phyloP scores from a whole-genome alignment of 2,113 vertebrate species.

The Physeter macrocephalus region DNA sequence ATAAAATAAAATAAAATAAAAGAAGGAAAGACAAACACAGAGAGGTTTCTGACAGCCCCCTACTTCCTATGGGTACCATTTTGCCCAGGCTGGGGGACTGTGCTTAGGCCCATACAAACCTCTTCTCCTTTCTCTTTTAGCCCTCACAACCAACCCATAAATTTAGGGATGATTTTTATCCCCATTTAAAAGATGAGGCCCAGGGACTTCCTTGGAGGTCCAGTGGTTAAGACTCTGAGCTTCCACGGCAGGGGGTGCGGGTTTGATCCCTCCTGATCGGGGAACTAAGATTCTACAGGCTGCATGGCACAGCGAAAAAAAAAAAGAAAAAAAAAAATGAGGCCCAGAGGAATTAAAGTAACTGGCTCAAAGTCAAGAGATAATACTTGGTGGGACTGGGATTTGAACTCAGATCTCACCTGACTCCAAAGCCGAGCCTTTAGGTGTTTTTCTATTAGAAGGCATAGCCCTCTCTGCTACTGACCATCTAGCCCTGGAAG shows the following conservation, averaged over 20 bases:
- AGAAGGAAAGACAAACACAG: too few species aligned
- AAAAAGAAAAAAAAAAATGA: neutral
- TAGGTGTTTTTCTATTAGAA: neutral
- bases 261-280: too few species aligned
- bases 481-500: neutral
- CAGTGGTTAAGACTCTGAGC: too few species aligned
- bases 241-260: too few species aligned
- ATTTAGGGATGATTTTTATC: neutral
- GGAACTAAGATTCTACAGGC: too few species aligned
- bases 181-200: neutral
- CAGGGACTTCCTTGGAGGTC: too few species aligned
- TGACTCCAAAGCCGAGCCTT: neutral
- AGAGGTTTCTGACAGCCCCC: too few species aligned
- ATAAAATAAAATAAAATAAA: too few species aligned
- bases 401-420: neutral
- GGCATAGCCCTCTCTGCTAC: neutral
- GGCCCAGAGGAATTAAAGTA: neutral
- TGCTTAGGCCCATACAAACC: neutral
- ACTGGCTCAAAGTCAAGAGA: neutral
- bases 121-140: neutral
- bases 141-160: neutral
- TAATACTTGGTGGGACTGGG: neutral
- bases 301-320: too few species aligned
- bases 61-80: neutral
- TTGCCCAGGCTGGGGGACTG: neutral